Evolutionary conservation across 2,888 invertebrate species (phyloP).

Genomic region (Hirtodrosophila duncani): DNA sequence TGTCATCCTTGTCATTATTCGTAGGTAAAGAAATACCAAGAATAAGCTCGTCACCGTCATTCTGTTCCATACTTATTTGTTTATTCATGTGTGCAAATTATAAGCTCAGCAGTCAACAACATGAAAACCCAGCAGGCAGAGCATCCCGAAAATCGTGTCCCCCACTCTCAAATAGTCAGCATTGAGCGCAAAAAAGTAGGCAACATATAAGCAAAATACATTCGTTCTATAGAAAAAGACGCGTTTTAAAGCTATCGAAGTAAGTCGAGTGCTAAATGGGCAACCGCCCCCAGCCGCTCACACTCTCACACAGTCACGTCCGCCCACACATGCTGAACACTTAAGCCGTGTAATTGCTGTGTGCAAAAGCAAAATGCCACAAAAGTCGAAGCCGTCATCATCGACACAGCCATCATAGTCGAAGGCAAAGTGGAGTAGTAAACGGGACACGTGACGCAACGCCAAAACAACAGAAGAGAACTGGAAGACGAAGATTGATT

Average conservation of each 20-base stretch:
- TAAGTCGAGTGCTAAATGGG: slow-evolving; percentile 31
- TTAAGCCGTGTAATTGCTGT: slow-evolving; percentile 36
- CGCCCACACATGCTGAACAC: slow-evolving; percentile 23
- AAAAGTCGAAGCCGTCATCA: slow-evolving; percentile 33
- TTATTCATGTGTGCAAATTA: slow-evolving; percentile 47
- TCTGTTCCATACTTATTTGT: slow-evolving; percentile 28
- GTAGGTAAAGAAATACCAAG: slow-evolving; percentile 9
- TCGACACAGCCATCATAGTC: slow-evolving; percentile 22
- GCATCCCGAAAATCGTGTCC: slow-evolving; percentile 8
- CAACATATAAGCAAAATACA: slow-evolving; percentile 18
- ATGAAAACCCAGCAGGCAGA: slow-evolving; percentile 5
- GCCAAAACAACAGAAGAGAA: slow-evolving; percentile 7
- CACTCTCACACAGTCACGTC: slow-evolving; percentile 14
- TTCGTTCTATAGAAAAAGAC: background rate
- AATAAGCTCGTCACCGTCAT: slow-evolving; percentile 9
- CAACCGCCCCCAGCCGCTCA: slow-evolving; percentile 18
- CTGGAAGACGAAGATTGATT: background rate
- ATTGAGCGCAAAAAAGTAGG: slow-evolving; percentile 30
- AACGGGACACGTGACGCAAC: slow-evolving; percentile 18
- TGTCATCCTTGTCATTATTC: too few relatives aligned
- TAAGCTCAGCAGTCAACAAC: slow-evolving; percentile 10
- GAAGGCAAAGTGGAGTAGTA: too few relatives aligned
- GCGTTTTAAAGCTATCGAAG: slow-evolving; percentile 41
- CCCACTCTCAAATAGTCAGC: slow-evolving; percentile 19
- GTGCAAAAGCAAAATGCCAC: slow-evolving; percentile 17